Evolutionary conservation across 2,113 vertebrate genomes (phyloP).

Genomic region (Phaethornis superciliosus): DNA sequence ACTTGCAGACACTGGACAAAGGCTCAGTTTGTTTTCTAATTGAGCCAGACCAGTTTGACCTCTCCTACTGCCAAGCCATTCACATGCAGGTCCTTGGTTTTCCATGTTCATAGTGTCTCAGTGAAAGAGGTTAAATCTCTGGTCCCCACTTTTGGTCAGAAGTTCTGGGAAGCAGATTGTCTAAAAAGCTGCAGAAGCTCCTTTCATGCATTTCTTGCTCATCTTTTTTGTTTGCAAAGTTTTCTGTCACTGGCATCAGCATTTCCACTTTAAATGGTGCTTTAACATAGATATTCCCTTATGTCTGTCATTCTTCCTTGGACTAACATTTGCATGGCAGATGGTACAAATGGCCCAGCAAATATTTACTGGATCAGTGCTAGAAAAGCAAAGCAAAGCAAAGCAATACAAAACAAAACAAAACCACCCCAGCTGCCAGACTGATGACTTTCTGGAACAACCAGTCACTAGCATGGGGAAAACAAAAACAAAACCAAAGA

Average conservation of each 20-base stretch:
- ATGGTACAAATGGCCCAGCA: conserved; percentile 79
- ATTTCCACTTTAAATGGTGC: conserved; percentile 50
- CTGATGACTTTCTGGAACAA: conserved; percentile 72
- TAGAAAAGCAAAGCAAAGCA: conserved; percentile 47
- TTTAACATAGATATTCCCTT: conserved; percentile 65
- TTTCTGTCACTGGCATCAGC: conserved; percentile 19
- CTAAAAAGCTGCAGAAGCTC: background rate
- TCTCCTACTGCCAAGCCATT: background rate
- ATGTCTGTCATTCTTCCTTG: conserved; percentile 62
- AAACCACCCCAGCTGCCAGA: conserved; percentile 69
- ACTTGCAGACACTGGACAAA: conserved; percentile 16
- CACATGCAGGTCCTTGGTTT: background rate
- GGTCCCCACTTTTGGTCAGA: background rate
- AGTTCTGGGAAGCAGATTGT: background rate
- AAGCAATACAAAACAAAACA: conserved; percentile 15
- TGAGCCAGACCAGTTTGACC: conserved; percentile 1
- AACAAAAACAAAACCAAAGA: background rate
- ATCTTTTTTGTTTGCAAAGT: background rate
- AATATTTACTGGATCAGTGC: conserved; percentile 76
- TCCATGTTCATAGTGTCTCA: background rate
- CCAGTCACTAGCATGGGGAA: conserved; percentile 23
- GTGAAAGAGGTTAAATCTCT: background rate
- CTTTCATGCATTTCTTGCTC: background rate
- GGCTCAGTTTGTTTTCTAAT: background rate
- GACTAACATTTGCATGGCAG: conserved; percentile 76